A percentile compares a stretch with the other conserved stretches of the same genome.
Evolutionary conservation across 2,797 vertebrate genomes (phyloP).

Genomic region (Naso thynnoides): DNA sequence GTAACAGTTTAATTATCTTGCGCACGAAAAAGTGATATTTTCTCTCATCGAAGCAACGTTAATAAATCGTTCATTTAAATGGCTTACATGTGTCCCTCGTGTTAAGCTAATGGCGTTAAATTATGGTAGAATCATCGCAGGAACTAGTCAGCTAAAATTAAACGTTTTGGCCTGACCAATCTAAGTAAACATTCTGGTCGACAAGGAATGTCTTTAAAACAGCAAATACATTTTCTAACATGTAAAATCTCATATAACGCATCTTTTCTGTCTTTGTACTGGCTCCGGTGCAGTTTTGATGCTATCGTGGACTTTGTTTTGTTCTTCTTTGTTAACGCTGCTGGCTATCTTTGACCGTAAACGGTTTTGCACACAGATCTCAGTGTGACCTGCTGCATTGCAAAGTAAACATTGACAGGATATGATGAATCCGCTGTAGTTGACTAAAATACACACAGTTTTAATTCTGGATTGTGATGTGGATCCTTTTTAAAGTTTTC

Average conservation of each 20-base stretch:
- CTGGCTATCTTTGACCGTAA: not conserved
- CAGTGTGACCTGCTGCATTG: not conserved
- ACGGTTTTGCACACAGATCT: not conserved
- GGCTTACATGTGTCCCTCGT: not conserved
- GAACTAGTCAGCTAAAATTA: not conserved
- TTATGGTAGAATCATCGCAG: not conserved
- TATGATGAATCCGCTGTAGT: not conserved
- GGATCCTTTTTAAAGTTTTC: not conserved
- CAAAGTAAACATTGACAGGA: not conserved
- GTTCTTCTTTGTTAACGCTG: not conserved
- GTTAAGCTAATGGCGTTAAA: not conserved
- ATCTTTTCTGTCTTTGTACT: not conserved
- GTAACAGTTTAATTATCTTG: fast-evolving
- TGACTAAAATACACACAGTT: not conserved
- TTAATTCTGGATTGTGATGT: not conserved
- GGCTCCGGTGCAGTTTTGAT: not conserved
- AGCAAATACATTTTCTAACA: not conserved
- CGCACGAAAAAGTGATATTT: fast-evolving
- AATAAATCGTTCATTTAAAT: fast-evolving
- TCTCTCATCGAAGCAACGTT: too few relatives aligned
- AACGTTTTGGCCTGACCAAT: not conserved
- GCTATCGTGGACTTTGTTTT: not conserved
- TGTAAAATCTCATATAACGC: not conserved
- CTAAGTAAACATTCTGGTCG: not conserved
- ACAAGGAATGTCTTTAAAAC: not conserved